A percentile compares a stretch with the other conserved stretches of the same genome.
Conservation (phyloP, 1,140 invertebrate species). For the Drosophila tani region DNA sequence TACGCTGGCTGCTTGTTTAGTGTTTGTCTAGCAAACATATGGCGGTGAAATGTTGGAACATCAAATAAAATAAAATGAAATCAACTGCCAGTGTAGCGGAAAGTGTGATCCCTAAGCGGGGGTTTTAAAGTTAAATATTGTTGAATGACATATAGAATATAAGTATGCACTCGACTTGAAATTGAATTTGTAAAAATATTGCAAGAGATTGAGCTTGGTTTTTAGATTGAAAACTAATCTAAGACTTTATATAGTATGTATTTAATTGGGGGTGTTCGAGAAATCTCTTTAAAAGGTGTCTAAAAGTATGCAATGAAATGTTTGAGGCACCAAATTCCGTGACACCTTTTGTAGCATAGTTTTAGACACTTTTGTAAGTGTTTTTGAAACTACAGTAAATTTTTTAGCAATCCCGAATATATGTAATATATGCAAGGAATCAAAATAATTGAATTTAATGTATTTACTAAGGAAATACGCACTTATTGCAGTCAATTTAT, state of each 20-base stretch:
- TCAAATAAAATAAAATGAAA: constrained; percentile 20
- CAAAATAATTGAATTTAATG: no score
- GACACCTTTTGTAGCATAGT: no score
- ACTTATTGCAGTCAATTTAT: no score
- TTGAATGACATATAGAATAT: not conserved
- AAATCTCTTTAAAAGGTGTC: not conserved
- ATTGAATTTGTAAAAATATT: not conserved
- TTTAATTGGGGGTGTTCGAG: no score
- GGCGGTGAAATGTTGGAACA: constrained; percentile 9
- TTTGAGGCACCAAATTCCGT: no score
- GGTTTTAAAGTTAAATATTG: constrained; percentile 11
- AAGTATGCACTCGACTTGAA: not conserved
- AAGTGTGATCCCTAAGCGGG: constrained; percentile 11
- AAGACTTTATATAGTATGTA: no score
- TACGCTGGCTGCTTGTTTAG: constrained; percentile 32
- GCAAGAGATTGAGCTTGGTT: not conserved
- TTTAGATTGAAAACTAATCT: no score
- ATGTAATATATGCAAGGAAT: no score
- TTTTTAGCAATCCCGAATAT: no score
- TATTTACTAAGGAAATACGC: no score
- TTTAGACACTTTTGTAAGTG: no score
- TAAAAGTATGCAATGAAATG: not conserved
- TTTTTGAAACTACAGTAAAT: no score
- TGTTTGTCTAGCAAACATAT: constrained; percentile 32
- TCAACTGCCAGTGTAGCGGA: constrained; percentile 9